A percentile compares a stretch with the other conserved stretches of the same genome.
Conservation (phyloP, 2,113 vertebrate species). For the Microcebus ravelobensis region DNA sequence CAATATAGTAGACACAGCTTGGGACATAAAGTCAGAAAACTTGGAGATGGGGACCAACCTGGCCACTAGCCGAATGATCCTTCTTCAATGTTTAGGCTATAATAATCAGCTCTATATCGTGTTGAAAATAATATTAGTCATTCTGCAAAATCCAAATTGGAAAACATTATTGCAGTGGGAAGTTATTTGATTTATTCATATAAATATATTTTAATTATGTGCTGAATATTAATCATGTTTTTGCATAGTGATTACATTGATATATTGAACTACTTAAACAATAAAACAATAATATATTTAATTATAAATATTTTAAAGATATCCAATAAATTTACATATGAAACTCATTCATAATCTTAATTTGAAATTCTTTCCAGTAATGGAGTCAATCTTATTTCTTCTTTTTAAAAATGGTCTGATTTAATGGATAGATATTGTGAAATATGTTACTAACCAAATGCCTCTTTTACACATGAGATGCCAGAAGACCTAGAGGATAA, state of each 20-base stretch:
- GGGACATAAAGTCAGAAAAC: background rate
- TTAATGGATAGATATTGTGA: background rate
- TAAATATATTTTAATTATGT: background rate
- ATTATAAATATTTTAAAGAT: background rate
- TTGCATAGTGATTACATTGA: background rate
- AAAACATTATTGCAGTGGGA: background rate
- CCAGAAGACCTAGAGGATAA: background rate
- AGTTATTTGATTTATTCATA: background rate
- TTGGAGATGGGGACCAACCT: background rate
- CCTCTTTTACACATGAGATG: background rate
- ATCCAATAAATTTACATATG: background rate
- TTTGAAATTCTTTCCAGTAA: background rate
- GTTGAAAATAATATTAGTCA: background rate
- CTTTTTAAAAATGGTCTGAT: background rate
- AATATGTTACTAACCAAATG: background rate
- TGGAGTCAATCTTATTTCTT: background rate
- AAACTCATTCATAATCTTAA: background rate
- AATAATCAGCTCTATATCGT: background rate
- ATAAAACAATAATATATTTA: background rate
- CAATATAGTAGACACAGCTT: background rate
- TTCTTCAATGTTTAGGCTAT: background rate
- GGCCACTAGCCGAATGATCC: background rate
- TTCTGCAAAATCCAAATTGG: background rate
- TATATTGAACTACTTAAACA: background rate
- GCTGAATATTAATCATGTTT: background rate